Percentiles rank a stretch among this genome's conserved stretches.
Evolutionary conservation across 2,888 invertebrate genomes (phyloP).

Genomic region (Phyllotreta striolata): DNA sequence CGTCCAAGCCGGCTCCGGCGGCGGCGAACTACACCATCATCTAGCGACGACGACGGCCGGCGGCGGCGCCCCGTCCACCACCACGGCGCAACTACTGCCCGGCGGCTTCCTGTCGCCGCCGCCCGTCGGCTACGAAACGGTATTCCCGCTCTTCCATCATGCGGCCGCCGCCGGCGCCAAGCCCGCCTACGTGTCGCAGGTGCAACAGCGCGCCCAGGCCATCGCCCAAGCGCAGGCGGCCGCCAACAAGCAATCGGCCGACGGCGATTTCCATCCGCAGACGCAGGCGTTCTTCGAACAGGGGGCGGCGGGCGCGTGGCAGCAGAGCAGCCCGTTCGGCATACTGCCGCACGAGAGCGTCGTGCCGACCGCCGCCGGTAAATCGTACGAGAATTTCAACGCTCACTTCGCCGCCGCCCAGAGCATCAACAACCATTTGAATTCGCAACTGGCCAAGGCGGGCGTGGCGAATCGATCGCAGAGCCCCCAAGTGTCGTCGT

Average conservation of each 20-base stretch:
- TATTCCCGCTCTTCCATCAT: constrained; percentile 85
- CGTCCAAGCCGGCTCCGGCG: constrained; percentile 68
- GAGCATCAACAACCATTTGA: constrained; percentile 71
- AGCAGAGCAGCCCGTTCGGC: constrained; percentile 80
- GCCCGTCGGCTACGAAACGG: constrained; percentile 81
- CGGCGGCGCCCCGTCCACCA: constrained; percentile 67
- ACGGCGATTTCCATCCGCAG: constrained; percentile 66
- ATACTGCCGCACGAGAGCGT: constrained; percentile 82
- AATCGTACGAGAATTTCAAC: constrained; percentile 73
- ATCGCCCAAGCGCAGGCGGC: constrained; percentile 55
- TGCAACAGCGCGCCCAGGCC: constrained; percentile 73
- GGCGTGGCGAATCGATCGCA: constrained; percentile 63
- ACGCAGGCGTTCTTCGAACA: constrained; percentile 73
- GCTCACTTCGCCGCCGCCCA: constrained; percentile 72
- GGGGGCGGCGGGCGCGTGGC: constrained; percentile 73
- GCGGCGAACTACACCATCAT: constrained; percentile 75
- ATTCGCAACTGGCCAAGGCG: constrained; percentile 68
- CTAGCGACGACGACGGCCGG: constrained; percentile 62
- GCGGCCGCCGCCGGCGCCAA: constrained; percentile 67
- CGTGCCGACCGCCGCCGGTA: constrained; percentile 67
- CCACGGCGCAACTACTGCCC: constrained; percentile 72
- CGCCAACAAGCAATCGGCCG: constrained; percentile 54
- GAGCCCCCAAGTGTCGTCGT: constrained; percentile 60
- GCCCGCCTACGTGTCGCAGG: constrained; percentile 65
- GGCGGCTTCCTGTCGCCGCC: constrained; percentile 78